These are phyloP conservation scores for Heteromormyrus szaboi DNA, from an alignment of 2,797 vertebrate species.

Conservation along the genomic window DNA sequence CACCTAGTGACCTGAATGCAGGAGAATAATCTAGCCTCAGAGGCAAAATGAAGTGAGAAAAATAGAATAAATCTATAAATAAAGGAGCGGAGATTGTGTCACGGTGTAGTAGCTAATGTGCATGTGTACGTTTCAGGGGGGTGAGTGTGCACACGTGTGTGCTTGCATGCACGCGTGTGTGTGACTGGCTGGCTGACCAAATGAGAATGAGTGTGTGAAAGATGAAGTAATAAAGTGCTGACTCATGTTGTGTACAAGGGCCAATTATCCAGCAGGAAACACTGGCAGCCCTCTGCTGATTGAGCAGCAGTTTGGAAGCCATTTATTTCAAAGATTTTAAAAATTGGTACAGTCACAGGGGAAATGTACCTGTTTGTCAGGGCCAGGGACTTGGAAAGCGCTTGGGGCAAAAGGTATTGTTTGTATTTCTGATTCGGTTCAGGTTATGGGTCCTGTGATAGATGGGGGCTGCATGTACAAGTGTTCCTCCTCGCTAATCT, in stretches of 20 bases:
- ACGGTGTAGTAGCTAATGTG: not conserved
- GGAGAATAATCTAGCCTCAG: not conserved
- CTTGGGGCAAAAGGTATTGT: not conserved
- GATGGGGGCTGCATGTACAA: not conserved
- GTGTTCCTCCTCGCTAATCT: not conserved
- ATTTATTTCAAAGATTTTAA: not conserved
- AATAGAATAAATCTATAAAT: not conserved
- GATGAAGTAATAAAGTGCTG: not conserved
- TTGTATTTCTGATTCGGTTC: not conserved
- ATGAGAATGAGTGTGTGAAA: not conserved
- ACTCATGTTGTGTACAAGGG: not conserved
- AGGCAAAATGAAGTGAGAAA: not conserved
- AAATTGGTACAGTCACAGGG: not conserved
- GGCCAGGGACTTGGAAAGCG: not conserved
- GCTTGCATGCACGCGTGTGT: not conserved
- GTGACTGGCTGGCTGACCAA: not conserved
- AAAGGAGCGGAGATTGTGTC: not conserved
- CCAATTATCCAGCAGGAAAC: constrained; percentile 8
- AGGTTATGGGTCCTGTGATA: not conserved
- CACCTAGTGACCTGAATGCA: not conserved
- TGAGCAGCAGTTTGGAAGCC: not conserved
- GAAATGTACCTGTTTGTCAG: constrained; percentile 7
- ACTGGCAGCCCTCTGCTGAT: not conserved
- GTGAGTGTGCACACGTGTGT: not conserved
- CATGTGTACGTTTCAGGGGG: no score